Conservation (phyloP, 2,888 invertebrate species). For the Leptopterna dolabrata region DNA sequence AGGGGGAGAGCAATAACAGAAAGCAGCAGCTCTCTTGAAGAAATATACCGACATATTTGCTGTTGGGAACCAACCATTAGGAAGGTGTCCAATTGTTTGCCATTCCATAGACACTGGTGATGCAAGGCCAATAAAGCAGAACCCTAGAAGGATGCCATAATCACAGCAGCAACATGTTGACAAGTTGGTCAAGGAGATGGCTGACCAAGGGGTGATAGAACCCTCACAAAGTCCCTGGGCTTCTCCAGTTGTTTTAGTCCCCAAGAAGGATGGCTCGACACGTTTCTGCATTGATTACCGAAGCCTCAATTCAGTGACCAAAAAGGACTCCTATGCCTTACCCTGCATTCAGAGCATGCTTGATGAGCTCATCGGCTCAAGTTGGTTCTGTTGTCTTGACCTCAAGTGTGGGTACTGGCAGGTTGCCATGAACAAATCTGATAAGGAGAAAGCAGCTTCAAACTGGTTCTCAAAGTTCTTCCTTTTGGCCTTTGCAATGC, state of each 20-base stretch:
- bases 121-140: background rate
- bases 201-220: slow-evolving; percentile 11
- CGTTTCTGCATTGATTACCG: background rate
- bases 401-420: slow-evolving; percentile 1
- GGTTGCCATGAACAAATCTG: background rate
- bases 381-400: background rate
- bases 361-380: background rate
- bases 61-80: background rate
- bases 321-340: slow-evolving; percentile 19
- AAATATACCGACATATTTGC: background rate
- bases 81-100: background rate
- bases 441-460: slow-evolving; percentile 4
- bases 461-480: background rate
- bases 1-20: background rate
- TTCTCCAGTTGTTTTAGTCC: background rate
- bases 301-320: background rate
- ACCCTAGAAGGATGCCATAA: background rate
- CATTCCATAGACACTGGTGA: slow-evolving; percentile 8
- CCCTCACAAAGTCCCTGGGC: background rate
- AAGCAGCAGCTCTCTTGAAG: background rate
- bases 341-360: background rate
- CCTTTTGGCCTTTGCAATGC: slow-evolving; percentile 19
- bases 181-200: background rate
- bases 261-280: background rate
- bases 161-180: background rate